phyloP scores from a whole-genome alignment of 2,113 vertebrate species.

The Sylvietta virens region DNA sequence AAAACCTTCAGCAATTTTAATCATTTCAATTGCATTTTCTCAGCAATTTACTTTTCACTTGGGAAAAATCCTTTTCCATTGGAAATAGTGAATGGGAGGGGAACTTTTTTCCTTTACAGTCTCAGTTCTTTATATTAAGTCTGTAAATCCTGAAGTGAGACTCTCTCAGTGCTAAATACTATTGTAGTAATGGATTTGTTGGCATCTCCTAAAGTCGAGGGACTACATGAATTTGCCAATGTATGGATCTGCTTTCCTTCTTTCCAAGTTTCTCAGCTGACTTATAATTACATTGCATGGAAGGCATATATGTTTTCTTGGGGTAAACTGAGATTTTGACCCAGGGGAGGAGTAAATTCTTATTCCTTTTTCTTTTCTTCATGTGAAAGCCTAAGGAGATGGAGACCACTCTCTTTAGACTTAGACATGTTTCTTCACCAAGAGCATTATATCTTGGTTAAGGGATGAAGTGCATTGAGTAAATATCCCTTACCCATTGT shows the following conservation, averaged over 20 bases:
- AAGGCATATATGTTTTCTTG: conserved; percentile 17
- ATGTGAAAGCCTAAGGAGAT: neutral
- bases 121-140: conserved; percentile 45
- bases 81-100: conserved; percentile 17
- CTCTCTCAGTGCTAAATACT: neutral
- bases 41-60: conserved; percentile 65
- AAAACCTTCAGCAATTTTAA: conserved; percentile 53
- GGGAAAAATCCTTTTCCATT: conserved; percentile 48
- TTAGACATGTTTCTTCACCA: neutral
- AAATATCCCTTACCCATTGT: neutral
- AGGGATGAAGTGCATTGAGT: neutral
- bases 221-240: conserved; percentile 31
- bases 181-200: conserved; percentile 62
- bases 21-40: conserved; percentile 57
- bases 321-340: conserved; percentile 14
- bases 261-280: conserved; percentile 54
- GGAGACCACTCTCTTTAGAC: neutral
- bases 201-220: conserved; percentile 57
- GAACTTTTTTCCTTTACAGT: conserved; percentile 2
- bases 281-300: conserved; percentile 28
- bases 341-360: neutral
- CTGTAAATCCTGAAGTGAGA: conserved; percentile 39
- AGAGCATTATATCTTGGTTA: neutral
- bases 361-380: neutral
- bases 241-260: conserved; percentile 63